These are phyloP conservation scores for Pseudomyrmex concolor DNA, from an alignment of 1,140 invertebrate species.

Conservation along the genomic window DNA sequence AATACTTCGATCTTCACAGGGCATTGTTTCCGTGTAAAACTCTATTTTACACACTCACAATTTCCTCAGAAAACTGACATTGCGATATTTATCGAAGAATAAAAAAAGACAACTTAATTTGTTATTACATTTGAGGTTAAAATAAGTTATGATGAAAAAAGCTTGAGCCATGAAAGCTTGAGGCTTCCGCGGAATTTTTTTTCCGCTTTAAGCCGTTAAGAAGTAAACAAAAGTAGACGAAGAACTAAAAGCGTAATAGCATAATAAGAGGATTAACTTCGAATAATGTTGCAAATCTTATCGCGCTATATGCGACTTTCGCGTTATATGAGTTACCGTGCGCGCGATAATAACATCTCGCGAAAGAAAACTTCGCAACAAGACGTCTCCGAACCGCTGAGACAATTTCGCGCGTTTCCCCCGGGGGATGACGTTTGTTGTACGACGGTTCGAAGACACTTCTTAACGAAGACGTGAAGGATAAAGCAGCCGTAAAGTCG, in stretches of 20 bases:
- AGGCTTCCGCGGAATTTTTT: constrained; percentile 35
- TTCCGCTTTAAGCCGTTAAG: constrained; percentile 31
- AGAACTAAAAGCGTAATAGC: constrained; percentile 44
- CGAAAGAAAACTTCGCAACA: constrained; percentile 42
- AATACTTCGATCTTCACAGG: too few relatives aligned
- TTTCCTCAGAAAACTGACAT: too few relatives aligned
- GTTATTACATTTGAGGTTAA: too few relatives aligned
- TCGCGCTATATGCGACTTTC: constrained; percentile 32
- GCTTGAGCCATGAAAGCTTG: constrained; percentile 9
- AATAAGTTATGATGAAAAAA: too few relatives aligned
- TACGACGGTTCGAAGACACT: neutral
- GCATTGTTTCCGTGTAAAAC: too few relatives aligned
- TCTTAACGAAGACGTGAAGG: constrained; percentile 20
- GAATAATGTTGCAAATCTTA: constrained; percentile 56
- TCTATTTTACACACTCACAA: too few relatives aligned
- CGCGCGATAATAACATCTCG: constrained; percentile 28
- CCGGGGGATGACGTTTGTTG: neutral
- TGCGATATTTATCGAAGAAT: too few relatives aligned
- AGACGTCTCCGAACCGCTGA: neutral
- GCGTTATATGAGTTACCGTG: constrained; percentile 40
- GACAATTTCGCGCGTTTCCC: constrained; percentile 29
- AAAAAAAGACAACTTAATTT: too few relatives aligned
- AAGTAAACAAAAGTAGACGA: constrained; percentile 31
- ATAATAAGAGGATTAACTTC: constrained; percentile 59
- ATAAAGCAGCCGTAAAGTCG: neutral